Evolutionary conservation across 2,888 invertebrate species (phyloP).

Genomic region (Temnothorax unifasciatus): DNA sequence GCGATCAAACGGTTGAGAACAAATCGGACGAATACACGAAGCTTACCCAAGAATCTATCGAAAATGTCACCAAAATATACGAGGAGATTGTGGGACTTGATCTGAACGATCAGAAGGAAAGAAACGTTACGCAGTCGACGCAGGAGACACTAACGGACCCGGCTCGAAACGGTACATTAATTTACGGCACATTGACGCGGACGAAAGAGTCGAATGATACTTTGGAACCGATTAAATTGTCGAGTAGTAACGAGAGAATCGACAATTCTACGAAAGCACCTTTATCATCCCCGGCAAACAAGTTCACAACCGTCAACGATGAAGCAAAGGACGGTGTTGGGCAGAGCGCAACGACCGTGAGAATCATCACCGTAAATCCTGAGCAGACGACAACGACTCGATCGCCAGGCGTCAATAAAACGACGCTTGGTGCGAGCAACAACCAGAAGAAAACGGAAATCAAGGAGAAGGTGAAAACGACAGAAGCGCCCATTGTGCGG

Average conservation of each 20-base stretch:
- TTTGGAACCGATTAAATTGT: neutral
- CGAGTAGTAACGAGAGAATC: neutral
- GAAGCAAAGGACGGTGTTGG: neutral
- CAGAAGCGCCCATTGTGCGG: conserved; percentile 17
- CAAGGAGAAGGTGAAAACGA: conserved; percentile 13
- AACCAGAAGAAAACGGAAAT: conserved; percentile 8
- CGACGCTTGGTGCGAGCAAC: neutral
- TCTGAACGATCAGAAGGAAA: neutral
- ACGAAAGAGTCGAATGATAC: conserved; percentile 5
- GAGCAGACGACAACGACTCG: neutral
- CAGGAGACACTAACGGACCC: neutral
- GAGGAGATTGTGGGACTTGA: neutral
- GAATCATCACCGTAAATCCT: neutral
- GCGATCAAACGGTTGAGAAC: neutral
- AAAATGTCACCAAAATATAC: neutral
- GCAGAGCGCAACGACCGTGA: neutral
- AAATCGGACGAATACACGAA: neutral
- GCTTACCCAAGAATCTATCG: neutral
- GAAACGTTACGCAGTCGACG: conserved; percentile 27
- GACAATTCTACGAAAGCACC: neutral
- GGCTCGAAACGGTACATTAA: conserved; percentile 13
- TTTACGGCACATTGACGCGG: neutral
- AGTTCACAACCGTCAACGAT: neutral
- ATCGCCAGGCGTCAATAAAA: neutral
- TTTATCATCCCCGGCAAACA: neutral